Evolutionary conservation across 2,888 invertebrate genomes (phyloP).

Genomic region (Stenichneumon culpator): DNA sequence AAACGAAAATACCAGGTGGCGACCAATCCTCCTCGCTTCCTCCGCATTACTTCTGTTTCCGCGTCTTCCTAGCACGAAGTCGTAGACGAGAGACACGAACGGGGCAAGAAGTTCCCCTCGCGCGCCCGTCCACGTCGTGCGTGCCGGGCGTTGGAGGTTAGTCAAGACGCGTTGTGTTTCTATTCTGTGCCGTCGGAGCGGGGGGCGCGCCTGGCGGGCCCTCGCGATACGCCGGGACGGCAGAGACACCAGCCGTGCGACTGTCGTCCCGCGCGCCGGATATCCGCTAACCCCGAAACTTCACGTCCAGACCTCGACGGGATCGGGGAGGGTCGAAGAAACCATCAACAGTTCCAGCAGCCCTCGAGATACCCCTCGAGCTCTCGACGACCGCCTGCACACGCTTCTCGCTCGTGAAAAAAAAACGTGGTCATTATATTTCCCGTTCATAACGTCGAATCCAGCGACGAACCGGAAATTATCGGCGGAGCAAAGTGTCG

Average conservation of each 20-base stretch:
- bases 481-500: too few relatives aligned
- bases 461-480: too few relatives aligned
- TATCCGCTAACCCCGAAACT: constrained; percentile 81
- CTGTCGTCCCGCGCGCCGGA: constrained; percentile 76
- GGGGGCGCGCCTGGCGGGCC: neutral
- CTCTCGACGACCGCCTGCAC: constrained; percentile 30
- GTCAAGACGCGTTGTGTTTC: constrained; percentile 51
- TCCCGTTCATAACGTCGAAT: neutral
- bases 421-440: neutral
- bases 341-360: constrained; percentile 33
- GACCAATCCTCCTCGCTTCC: constrained; percentile 74
- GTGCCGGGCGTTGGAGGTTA: neutral
- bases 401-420: neutral
- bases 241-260: constrained; percentile 32
- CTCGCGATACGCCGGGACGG: constrained; percentile 19
- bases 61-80: constrained; percentile 19
- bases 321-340: constrained; percentile 68
- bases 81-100: constrained; percentile 3
- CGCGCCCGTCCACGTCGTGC: too few relatives aligned
- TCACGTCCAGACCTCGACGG: constrained; percentile 66
- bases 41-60: constrained; percentile 1
- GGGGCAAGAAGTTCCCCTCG: neutral
- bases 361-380: constrained; percentile 21
- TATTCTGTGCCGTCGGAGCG: constrained; percentile 16
- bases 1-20: constrained; percentile 80